phyloP scores from a whole-genome alignment of 1,140 invertebrate species.

The Nymphalis io region DNA sequence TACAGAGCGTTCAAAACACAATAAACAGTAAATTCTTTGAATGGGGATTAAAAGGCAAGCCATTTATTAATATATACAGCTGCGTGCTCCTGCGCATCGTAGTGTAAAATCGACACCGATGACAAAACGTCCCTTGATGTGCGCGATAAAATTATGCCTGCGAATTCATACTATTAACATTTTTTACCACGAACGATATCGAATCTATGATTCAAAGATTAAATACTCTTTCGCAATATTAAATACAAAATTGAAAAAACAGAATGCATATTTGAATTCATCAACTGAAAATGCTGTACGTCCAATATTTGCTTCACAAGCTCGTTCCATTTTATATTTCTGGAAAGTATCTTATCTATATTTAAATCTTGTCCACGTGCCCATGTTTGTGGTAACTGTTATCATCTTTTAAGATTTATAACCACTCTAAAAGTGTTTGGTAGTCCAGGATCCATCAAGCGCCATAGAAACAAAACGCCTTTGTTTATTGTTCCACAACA shows the following conservation, averaged over 20 bases:
- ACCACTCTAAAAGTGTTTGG: slow-evolving; percentile 34
- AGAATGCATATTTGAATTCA: too few species aligned
- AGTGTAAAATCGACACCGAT: slow-evolving; percentile 54
- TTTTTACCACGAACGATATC: slow-evolving; percentile 9
- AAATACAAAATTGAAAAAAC: neutral
- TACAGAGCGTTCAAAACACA: slow-evolving; percentile 8
- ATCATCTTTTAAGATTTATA: slow-evolving; percentile 25
- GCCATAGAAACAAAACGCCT: slow-evolving; percentile 23
- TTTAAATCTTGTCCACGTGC: slow-evolving; percentile 20
- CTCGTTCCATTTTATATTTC: slow-evolving; percentile 7
- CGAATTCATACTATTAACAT: slow-evolving; percentile 28
- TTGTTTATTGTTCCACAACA: slow-evolving; percentile 38
- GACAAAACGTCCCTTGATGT: slow-evolving; percentile 62
- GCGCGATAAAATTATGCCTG: slow-evolving; percentile 39
- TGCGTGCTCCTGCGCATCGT: slow-evolving; percentile 49
- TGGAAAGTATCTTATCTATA: slow-evolving; percentile 8
- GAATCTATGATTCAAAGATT: slow-evolving; percentile 18
- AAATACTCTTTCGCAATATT: neutral
- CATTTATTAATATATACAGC: slow-evolving; percentile 65
- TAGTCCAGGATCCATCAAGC: slow-evolving; percentile 26
- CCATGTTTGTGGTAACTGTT: slow-evolving; percentile 21
- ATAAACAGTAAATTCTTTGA: slow-evolving; percentile 37
- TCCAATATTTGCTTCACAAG: neutral
- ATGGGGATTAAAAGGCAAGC: slow-evolving; percentile 36
- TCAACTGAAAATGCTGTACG: neutral